Conservation (phyloP, 2,888 invertebrate genomes). For the Melieria omissa region DNA sequence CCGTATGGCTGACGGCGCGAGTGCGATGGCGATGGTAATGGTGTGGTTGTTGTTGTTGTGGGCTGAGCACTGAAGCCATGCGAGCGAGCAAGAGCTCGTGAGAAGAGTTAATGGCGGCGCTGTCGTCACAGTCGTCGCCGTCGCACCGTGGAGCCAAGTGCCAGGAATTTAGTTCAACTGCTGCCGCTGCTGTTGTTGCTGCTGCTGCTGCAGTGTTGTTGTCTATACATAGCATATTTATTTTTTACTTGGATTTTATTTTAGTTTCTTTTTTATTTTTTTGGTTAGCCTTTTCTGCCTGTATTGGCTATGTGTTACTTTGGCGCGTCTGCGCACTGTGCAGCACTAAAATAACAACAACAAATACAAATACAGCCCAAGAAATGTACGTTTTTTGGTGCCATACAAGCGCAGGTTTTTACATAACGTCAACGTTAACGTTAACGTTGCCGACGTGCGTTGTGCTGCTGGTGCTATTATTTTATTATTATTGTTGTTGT, state of each 20-base stretch:
- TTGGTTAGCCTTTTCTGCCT: not conserved
- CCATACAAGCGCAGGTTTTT: constrained; percentile 27
- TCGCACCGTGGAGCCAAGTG: constrained; percentile 23
- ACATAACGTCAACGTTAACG: constrained; percentile 43
- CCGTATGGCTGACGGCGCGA: not conserved
- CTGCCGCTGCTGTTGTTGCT: constrained; percentile 22
- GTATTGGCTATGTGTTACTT: constrained; percentile 21
- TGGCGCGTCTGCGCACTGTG: constrained; percentile 34
- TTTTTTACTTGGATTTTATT: constrained; percentile 15
- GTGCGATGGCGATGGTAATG: not conserved
- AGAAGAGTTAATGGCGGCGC: not conserved
- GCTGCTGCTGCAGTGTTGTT: constrained; percentile 6
- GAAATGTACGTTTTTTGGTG: constrained; percentile 6
- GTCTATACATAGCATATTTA: not conserved
- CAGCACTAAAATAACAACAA: constrained; percentile 22
- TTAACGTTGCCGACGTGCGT: constrained; percentile 16
- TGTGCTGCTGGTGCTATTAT: constrained; percentile 26
- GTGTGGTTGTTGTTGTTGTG: not conserved
- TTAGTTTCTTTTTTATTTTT: constrained; percentile 1
- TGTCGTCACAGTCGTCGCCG: not conserved
- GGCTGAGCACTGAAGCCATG: too few relatives aligned
- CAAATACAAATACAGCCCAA: constrained; percentile 19
- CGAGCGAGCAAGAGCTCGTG: constrained; percentile 20
- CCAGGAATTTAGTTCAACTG: constrained; percentile 39
- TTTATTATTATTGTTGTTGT: constrained; percentile 9